Evolutionary conservation across 2,797 vertebrate genomes (phyloP).

Genomic region (Cryptoblepharus egeriae): DNA sequence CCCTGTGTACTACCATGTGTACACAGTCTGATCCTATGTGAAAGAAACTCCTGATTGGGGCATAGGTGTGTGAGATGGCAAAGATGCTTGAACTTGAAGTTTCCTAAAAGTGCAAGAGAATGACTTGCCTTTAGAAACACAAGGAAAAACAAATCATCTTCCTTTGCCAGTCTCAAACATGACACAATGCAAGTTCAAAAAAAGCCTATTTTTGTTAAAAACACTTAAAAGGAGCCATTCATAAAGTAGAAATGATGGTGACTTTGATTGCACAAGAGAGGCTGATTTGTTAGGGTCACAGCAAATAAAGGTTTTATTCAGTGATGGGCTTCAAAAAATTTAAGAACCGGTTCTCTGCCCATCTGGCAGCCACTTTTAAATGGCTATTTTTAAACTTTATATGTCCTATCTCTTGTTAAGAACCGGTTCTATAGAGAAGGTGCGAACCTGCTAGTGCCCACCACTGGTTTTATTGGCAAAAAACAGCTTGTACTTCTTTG

Average conservation of each 20-base stretch:
- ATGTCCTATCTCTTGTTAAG: too few species aligned
- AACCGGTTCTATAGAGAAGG: too few species aligned
- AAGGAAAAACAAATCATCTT: background rate
- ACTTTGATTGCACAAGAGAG: background rate
- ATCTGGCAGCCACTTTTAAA: too few species aligned
- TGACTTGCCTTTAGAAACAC: background rate
- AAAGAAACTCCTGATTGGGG: background rate
- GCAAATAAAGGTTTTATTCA: background rate
- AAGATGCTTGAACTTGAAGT: background rate
- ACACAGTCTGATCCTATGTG: background rate
- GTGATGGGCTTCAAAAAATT: too few species aligned
- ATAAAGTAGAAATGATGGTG: background rate
- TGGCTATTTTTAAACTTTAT: too few species aligned
- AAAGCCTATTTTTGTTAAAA: background rate
- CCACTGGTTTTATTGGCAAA: conserved; percentile 16
- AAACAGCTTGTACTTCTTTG: background rate
- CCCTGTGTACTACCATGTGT: background rate
- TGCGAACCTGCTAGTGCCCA: too few species aligned
- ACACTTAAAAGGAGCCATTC: background rate
- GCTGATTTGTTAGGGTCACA: background rate
- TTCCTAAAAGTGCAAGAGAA: background rate
- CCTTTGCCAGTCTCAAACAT: background rate
- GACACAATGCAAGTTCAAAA: background rate
- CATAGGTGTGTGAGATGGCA: background rate
- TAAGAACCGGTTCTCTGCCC: too few species aligned